phyloP scores from a whole-genome alignment of 2,797 vertebrate genomes.

The Sebastes elongatus region DNA sequence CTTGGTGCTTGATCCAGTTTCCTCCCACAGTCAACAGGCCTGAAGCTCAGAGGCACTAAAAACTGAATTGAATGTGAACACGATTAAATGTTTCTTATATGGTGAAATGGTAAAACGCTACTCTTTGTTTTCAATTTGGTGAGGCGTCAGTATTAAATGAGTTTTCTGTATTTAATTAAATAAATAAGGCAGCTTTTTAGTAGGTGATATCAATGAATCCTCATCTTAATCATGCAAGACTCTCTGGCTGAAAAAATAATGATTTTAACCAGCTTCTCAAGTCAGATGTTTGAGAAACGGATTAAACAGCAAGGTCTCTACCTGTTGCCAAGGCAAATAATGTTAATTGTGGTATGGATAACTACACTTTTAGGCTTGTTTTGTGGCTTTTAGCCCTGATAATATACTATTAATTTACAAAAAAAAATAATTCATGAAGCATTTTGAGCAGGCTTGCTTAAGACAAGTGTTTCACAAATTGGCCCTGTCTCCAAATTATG shows the following conservation, averaged over 20 bases:
- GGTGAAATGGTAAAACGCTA: background rate
- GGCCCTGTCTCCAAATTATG: background rate
- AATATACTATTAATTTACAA: background rate
- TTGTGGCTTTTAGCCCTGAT: background rate
- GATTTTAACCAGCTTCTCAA: background rate
- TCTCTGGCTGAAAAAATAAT: no score
- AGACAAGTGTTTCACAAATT: background rate
- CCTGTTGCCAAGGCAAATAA: no score
- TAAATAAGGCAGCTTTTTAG: no score
- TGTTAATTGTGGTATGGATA: no score
- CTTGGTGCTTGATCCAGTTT: background rate
- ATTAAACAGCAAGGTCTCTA: background rate
- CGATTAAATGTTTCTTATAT: background rate
- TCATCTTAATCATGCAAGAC: no score
- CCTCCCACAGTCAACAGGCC: background rate
- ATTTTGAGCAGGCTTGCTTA: background rate
- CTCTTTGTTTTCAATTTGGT: background rate
- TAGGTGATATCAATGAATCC: no score
- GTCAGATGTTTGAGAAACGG: background rate
- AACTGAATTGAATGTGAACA: background rate
- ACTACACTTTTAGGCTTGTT: background rate
- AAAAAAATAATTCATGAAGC: background rate
- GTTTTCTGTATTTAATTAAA: background rate
- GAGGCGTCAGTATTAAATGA: background rate
- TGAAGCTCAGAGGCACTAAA: background rate